A percentile compares a stretch with the other conserved stretches of the same genome.
These are phyloP conservation scores for Rotaria macrura DNA, from an alignment of 2,888 invertebrate genomes.

Conservation along the genomic window DNA sequence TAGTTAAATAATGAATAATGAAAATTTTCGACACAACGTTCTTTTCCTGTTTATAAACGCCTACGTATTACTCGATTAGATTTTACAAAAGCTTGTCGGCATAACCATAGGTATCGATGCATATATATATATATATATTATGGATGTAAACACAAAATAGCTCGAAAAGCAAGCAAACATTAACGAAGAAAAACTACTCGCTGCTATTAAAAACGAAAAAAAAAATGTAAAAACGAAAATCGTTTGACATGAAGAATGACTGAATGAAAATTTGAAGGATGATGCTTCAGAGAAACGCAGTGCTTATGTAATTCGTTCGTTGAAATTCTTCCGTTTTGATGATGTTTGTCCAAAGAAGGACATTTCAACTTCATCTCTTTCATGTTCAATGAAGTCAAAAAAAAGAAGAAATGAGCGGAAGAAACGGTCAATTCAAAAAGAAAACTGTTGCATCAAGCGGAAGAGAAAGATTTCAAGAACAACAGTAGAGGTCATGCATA, in stretches of 20 bases:
- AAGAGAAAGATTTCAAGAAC: background rate
- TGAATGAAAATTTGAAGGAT: background rate
- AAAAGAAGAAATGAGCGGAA: background rate
- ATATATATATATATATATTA: background rate
- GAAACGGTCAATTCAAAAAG: background rate
- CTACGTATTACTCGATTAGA: background rate
- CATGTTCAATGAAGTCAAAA: background rate
- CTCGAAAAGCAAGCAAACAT: background rate
- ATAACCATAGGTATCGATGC: background rate
- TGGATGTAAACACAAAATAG: background rate
- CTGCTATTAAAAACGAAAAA: background rate
- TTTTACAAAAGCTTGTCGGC: background rate
- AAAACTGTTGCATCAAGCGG: background rate
- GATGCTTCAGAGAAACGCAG: background rate
- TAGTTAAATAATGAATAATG: background rate
- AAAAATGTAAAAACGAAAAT: background rate
- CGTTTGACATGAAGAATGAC: background rate
- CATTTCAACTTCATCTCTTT: background rate
- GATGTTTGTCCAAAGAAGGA: background rate
- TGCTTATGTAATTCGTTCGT: background rate
- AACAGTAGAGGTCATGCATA: conserved; percentile 1
- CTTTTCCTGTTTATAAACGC: background rate
- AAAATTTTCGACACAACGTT: background rate
- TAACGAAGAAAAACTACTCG: background rate
- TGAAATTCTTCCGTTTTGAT: background rate